Evolutionary conservation across 2,888 invertebrate species (phyloP), one percentile per base, ranked within the genome.

Genomic region (Cyrtodaria siliqua): DNA sequence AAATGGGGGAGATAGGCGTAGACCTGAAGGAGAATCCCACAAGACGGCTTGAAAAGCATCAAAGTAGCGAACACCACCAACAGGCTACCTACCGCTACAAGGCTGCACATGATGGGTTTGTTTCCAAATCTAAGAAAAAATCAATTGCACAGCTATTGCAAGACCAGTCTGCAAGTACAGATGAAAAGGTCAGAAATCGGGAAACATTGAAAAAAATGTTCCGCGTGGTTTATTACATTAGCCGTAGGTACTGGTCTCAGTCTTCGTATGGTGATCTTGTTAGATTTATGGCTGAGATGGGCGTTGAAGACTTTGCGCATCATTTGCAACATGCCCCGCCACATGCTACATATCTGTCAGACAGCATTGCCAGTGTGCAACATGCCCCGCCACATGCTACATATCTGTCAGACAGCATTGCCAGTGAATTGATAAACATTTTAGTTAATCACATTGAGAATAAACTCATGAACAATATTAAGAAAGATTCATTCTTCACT

Each of bases 191-290:
- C n/a, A 49, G 49, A 23, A 75, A 75, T 24, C 50, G 75, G 24
- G 60, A 52, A n/a, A 47, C 64, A 40, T 20, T 64, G 16, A 75
- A 69, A 47, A 75, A 75, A 66, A 33, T 75, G 20, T 69, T 64
- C 55, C 14, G 38, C 14, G 26, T 38, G 0, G 26, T 38, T 16
- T 24, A 75, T 26, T 75, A 64, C 49, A 60, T 75, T 3, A n/a
- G 42, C 26, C 14, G 53, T 23, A 60, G 68, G 67, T 29, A 69
- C 20, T 64, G 69, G 75, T 63, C 64, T 26, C 55, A 60, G 26
- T 18, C 55, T 8, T 69, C 63, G 18, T 64, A 53, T 64, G 56
- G 53, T 20, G 66, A 69, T 18, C 20, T 75, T n/a, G 69, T 69
- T 6, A 57, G 55, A 40, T 75, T 64, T 50, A 29, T 75, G 20